Evolutionary conservation across 2,888 invertebrate genomes (phyloP), one percentile per base, ranked within the genome.

Genomic region (Morpho deidamia): DNA sequence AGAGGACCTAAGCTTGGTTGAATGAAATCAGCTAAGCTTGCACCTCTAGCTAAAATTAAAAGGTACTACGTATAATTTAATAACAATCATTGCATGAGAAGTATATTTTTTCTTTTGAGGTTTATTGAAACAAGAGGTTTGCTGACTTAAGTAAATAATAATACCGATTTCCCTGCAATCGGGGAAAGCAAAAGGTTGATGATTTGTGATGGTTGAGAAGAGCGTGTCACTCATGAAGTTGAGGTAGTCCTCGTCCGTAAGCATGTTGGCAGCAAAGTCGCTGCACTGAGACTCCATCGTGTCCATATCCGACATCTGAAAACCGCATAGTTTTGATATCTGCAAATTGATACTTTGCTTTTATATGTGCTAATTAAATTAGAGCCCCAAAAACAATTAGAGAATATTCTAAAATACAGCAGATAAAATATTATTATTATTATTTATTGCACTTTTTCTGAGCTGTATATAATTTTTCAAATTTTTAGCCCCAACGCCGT

Each of bases 1-100:
- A 99, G 90, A 51, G 99, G 98, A 40, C 98, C 96, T 72, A 99
- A 92, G 76, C 98, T 98, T 50, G 99, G 99, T 88, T 99, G 99
- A 81, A 99, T 98, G 76, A 99, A 97, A 88, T 99, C 98, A 46
- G 98, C 97, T 74, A 96, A 91, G 71, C 95, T 95, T 51, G 96
- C 96, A 65, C 94, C 95, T 78, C 95, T 93, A 48, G 95, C 96
- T 96, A 81, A 85, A 90, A 82, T 58, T 55, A 60, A 65, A 59
- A 66, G 44, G 46, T 62, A 59, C 54, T 37, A 42, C 35, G 51
- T 56, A 55, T 54, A 51, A 55, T 49, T 53, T 53, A 40, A 48
- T 23, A 45, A 50, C 9, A 37, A 14, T 32, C 12, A 56, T 33
- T 12, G 23, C 34, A 46, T 43, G 45, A 46, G 41, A 23, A 47